Percentiles rank a stretch among this genome's conserved stretches.
Evolutionary conservation across 2,888 invertebrate species (phyloP).

Genomic region (Euplexia lucipara): DNA sequence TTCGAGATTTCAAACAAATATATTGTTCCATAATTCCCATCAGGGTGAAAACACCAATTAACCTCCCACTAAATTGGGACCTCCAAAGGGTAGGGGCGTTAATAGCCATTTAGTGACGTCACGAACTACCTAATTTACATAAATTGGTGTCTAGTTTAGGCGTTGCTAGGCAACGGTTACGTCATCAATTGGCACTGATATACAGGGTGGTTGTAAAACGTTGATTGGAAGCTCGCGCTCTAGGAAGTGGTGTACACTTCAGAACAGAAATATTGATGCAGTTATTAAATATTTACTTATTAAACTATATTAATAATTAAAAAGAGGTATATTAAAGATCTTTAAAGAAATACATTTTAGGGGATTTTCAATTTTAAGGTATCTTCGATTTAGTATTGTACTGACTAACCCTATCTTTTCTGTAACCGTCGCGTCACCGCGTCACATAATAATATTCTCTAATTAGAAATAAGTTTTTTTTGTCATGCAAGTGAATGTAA

Average conservation of each 20-base stretch:
- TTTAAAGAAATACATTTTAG: too few species aligned
- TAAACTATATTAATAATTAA: too few species aligned
- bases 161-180: slow-evolving; percentile 66
- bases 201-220: slow-evolving; percentile 63
- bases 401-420: too few species aligned
- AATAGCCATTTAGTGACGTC: slow-evolving; percentile 50
- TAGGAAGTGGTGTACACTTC: slow-evolving; percentile 55
- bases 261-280: slow-evolving; percentile 8
- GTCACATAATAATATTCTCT: too few species aligned
- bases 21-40: neutral
- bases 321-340: too few species aligned
- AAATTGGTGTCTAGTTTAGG: slow-evolving; percentile 55
- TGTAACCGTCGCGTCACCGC: too few species aligned
- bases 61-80: slow-evolving; percentile 22
- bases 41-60: slow-evolving; percentile 40
- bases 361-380: too few species aligned
- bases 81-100: slow-evolving; percentile 35
- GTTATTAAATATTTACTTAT: neutral
- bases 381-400: too few species aligned
- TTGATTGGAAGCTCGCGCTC: slow-evolving; percentile 64
- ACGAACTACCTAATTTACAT: slow-evolving; percentile 61
- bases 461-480: too few species aligned
- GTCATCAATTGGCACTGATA: slow-evolving; percentile 57
- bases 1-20: neutral
- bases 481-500: too few species aligned